phyloP scores from a whole-genome alignment of 2,113 vertebrate genomes.

The Zosterops pallidus region DNA sequence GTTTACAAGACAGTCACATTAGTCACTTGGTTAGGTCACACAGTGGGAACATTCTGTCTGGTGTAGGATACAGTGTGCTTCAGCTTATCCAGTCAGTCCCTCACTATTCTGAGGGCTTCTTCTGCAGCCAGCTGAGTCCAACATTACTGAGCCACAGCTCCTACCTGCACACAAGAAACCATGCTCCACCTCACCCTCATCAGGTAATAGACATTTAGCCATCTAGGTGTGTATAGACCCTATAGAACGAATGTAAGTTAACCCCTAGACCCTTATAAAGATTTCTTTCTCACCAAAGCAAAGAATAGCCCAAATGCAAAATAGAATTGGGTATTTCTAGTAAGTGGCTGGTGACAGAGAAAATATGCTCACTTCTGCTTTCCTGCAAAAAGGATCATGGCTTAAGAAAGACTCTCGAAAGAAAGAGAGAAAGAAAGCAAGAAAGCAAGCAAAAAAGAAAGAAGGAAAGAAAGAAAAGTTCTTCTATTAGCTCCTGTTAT shows the following conservation, averaged over 20 bases:
- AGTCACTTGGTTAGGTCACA: not conserved
- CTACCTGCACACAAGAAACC: rapidly evolving
- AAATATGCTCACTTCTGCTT: not conserved
- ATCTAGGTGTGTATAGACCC: not conserved
- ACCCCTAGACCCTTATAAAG: not conserved
- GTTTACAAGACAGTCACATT: not conserved
- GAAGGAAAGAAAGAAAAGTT: not conserved
- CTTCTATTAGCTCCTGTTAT: not conserved
- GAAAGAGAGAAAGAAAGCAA: not conserved
- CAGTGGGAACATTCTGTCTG: not conserved
- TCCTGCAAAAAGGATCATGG: not conserved
- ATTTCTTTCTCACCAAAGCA: not conserved
- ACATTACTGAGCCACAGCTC: not conserved
- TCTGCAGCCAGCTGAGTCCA: not conserved
- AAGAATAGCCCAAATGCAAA: not conserved
- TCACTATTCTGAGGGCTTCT: not conserved
- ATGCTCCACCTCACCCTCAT: not conserved
- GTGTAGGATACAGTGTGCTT: not conserved
- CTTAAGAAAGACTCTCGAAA: not conserved
- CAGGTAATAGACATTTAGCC: not conserved
- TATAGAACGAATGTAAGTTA: not conserved
- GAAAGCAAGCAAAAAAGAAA: not conserved
- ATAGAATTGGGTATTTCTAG: not conserved
- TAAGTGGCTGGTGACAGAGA: not conserved
- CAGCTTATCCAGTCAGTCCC: not conserved